Evolutionary conservation across 1,140 invertebrate genomes (phyloP).

Genomic region (Platyscapa corneri): DNA sequence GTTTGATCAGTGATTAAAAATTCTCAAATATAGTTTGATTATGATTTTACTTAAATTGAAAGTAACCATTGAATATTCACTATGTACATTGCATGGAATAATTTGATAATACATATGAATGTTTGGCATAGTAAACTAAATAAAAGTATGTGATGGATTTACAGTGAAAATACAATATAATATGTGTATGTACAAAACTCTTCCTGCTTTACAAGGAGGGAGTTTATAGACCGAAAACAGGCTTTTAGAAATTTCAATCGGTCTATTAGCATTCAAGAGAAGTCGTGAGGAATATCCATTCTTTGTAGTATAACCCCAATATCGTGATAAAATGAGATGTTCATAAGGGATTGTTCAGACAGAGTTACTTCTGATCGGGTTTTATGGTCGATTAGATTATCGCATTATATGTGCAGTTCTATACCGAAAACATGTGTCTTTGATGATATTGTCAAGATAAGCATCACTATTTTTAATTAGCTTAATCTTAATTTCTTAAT

Average conservation of each 20-base stretch:
- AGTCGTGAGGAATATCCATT: slow-evolving; percentile 1
- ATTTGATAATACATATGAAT: neutral
- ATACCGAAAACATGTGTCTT: neutral
- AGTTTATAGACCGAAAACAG: slow-evolving; percentile 12
- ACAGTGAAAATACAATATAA: too few species aligned
- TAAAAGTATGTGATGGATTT: neutral
- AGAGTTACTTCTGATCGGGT: neutral
- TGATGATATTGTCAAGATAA: too few species aligned
- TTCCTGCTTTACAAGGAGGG: neutral
- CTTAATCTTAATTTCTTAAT: neutral
- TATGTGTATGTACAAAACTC: neutral
- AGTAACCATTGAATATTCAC: neutral
- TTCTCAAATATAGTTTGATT: too few species aligned
- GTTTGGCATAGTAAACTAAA: neutral
- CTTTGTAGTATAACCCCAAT: neutral
- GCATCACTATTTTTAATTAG: neutral
- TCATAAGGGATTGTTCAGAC: neutral
- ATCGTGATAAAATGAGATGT: neutral
- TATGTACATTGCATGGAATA: neutral
- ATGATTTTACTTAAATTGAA: neutral
- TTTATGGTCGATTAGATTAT: neutral
- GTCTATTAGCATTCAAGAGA: slow-evolving; percentile 20
- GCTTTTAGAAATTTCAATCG: slow-evolving; percentile 15
- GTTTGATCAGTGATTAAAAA: neutral
- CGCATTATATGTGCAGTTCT: neutral